Base-by-base conservation (phyloP, 2,797 vertebrate genomes). In the Pogonophryne albipinna region DNA sequence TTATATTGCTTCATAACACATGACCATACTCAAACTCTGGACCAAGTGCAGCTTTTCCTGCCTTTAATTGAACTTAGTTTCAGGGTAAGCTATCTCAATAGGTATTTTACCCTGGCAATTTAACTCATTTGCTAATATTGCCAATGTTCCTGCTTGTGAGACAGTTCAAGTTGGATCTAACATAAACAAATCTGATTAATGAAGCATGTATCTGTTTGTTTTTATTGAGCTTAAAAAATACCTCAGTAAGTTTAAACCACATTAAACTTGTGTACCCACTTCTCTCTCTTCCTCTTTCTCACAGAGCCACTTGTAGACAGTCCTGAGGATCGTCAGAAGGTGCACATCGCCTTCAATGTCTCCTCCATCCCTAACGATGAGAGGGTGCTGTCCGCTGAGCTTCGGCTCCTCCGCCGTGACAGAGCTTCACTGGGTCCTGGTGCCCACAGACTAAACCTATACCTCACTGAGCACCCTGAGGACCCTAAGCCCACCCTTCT, bases 351-450 rank as follows among this genome's bases (percentile, higher is more conserved):
- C 61, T 96, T 96, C 85, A 96, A 96, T 65, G 89, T 96, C 63
- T 96, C 95, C 47, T 94, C 94, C 77, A 93, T 96, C 71, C 95
- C 95, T 27, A 75, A 85, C 38, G 94, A 95, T 74, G 96, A 96
- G 91, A 91, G 71, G n/a, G 84, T 96, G 80, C 86, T 95, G 17
- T 96, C 95, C 1, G 95, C 95, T 13, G 96, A 96, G 88, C 91
- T 96, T 2, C 95, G 95, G 13, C 90, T 96, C 63, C 91, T 93
- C 46, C 90, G 71, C 12, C 83, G 64, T 27, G 76, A 84, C 23
- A 78, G 71, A 68, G 69, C 77, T 9, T 79, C 75, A 16, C 65
- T 80, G 27, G 82, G 77, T 65, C 83, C 79, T 1, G 88, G 88
- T 4, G 73, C 87, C 50, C 93, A 93, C 80, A 92, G 85, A 80